These are phyloP conservation scores for Chaetura pelagica DNA, from an alignment of 2,113 vertebrate species.

Conservation along the genomic window DNA sequence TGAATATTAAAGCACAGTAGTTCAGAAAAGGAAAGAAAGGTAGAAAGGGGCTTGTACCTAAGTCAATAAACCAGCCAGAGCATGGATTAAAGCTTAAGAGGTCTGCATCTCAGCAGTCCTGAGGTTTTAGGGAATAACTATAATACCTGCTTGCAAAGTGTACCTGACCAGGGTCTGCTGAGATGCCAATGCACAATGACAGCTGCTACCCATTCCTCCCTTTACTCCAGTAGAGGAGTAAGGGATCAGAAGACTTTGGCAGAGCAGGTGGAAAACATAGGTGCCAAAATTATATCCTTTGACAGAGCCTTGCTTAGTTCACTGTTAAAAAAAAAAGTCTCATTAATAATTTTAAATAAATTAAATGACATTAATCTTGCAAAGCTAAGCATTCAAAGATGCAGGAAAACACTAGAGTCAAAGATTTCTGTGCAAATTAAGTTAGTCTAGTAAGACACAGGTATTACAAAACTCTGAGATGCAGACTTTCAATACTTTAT, in stretches of 20 bases:
- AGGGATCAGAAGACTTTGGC: background rate
- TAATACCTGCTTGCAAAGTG: background rate
- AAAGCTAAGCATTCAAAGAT: background rate
- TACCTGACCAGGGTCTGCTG: background rate
- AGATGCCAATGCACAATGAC: background rate
- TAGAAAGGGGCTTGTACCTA: background rate
- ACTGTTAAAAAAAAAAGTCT: background rate
- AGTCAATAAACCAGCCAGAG: background rate
- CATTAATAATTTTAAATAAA: background rate
- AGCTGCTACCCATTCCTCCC: background rate
- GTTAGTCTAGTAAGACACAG: background rate
- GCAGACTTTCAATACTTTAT: background rate
- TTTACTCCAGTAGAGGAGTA: background rate
- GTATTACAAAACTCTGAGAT: background rate
- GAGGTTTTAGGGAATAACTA: background rate
- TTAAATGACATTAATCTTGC: background rate
- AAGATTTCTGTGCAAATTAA: background rate
- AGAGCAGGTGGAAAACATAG: background rate
- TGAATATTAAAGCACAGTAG: background rate
- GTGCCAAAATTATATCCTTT: background rate
- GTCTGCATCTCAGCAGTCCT: background rate
- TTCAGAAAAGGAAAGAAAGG: background rate
- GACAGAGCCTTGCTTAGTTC: background rate
- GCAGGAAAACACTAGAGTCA: background rate
- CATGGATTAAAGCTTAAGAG: background rate